phyloP scores from a whole-genome alignment of 2,888 invertebrate genomes.

The Thecocarcelia acutangulata region DNA sequence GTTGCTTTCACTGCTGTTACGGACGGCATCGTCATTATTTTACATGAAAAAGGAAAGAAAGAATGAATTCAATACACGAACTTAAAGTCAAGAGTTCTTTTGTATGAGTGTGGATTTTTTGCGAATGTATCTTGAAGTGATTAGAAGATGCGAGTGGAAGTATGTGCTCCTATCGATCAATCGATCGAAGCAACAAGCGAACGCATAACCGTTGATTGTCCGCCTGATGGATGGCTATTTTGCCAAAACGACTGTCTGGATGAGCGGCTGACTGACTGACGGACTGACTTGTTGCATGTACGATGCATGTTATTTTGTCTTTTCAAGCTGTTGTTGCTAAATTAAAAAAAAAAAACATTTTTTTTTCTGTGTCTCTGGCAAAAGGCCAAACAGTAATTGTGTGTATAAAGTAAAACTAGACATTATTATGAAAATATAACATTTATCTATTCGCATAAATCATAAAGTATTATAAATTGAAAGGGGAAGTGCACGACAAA shows the following conservation, averaged over 20 bases:
- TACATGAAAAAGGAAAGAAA: slow-evolving; percentile 4
- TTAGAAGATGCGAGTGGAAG: slow-evolving; percentile 22
- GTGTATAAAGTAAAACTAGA: slow-evolving; percentile 50
- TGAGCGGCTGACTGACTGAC: slow-evolving; percentile 25
- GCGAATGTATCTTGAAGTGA: slow-evolving; percentile 2
- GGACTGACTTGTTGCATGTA: slow-evolving; percentile 2
- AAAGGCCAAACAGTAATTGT: slow-evolving; percentile 60
- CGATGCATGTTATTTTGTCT: slow-evolving; percentile 20
- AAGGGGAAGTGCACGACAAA: slow-evolving; percentile 44
- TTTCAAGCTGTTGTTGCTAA: slow-evolving; percentile 27
- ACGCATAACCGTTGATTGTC: slow-evolving; percentile 14
- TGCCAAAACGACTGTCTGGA: slow-evolving; percentile 14
- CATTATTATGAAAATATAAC: slow-evolving; percentile 64
- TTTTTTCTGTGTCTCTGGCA: slow-evolving; percentile 36
- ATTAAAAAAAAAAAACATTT: slow-evolving; percentile 44
- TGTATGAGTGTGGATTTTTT: neutral
- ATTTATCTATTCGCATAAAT: slow-evolving; percentile 66
- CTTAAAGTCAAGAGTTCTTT: neutral
- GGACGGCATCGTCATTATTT: neutral
- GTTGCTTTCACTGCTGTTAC: slow-evolving; percentile 44
- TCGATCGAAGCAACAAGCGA: slow-evolving; percentile 16
- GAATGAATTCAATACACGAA: slow-evolving; percentile 3
- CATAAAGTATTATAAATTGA: slow-evolving; percentile 58
- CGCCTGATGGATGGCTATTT: slow-evolving; percentile 48
- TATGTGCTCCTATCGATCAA: slow-evolving; percentile 28